Percentiles rank a stretch among this genome's conserved stretches.
phyloP scores from a whole-genome alignment of 2,797 vertebrate genomes.

The Sciurus carolinensis region DNA sequence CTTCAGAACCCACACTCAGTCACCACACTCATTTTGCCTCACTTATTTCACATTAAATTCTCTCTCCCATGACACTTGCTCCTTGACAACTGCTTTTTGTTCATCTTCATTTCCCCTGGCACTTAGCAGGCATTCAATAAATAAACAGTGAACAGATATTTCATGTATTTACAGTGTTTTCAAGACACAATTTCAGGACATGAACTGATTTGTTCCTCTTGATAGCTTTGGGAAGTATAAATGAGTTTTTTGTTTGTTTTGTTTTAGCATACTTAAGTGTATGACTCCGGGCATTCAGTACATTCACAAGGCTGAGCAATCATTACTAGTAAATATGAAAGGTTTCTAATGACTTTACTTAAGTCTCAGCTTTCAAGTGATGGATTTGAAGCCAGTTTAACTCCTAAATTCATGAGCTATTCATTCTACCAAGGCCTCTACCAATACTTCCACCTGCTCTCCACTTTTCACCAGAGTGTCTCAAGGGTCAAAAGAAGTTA shows the following conservation, averaged over 20 bases:
- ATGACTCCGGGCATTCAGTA: conserved; percentile 30
- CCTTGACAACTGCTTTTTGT: conserved; percentile 54
- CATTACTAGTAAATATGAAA: conserved; percentile 59
- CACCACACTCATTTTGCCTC: conserved; percentile 25
- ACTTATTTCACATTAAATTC: conserved; percentile 51
- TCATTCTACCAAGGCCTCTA: neutral
- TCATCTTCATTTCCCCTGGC: conserved; percentile 64
- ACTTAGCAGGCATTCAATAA: conserved; percentile 59
- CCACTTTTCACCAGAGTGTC: conserved; percentile 6
- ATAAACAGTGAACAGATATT: conserved; percentile 50
- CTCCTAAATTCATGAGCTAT: conserved; percentile 37
- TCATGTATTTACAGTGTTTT: conserved; percentile 48
- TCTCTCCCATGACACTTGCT: conserved; percentile 27
- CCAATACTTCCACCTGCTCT: conserved; percentile 30
- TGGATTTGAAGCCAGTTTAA: conserved; percentile 50
- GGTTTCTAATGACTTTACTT: conserved; percentile 48
- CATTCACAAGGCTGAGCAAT: conserved; percentile 44
- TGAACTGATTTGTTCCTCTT: conserved; percentile 46
- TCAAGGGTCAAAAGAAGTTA: conserved; percentile 40
- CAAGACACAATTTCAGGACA: conserved; percentile 48
- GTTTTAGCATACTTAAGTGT: conserved; percentile 57
- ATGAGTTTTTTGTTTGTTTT: neutral
- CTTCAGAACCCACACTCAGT: conserved; percentile 52
- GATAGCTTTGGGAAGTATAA: conserved; percentile 46
- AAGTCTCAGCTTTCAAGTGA: conserved; percentile 62